phyloP scores from a whole-genome alignment of 2,888 invertebrate species.

The Parnassius mnemosyne region DNA sequence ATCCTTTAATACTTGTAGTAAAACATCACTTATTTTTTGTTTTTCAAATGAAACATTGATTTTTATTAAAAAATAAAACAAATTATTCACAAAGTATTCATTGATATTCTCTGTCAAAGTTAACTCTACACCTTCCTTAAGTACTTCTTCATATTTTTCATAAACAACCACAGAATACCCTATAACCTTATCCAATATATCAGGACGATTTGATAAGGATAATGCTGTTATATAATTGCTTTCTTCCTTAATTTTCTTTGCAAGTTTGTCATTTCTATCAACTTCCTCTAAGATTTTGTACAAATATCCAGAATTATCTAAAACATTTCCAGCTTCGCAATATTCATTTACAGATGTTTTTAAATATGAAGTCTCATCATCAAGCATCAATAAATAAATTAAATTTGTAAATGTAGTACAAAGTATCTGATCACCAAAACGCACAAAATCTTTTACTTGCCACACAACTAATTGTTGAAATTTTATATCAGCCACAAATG shows the following conservation, averaged over 20 bases:
- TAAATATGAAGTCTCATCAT: conserved; percentile 44
- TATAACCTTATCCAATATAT: conserved; percentile 54
- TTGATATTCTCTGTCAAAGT: conserved; percentile 48
- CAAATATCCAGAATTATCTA: conserved; percentile 53
- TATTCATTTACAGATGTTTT: conserved; percentile 41
- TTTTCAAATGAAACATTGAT: conserved; percentile 41
- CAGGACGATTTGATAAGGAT: conserved; percentile 57
- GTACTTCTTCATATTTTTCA: conserved; percentile 55
- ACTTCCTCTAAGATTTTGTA: conserved; percentile 50
- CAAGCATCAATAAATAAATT: conserved; percentile 51
- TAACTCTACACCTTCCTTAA: conserved; percentile 40
- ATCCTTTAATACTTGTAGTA: conserved; percentile 45
- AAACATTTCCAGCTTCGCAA: conserved; percentile 46
- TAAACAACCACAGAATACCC: conserved; percentile 43
- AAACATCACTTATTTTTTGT: conserved; percentile 43
- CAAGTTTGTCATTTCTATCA: conserved; percentile 46
- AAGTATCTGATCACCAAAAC: conserved; percentile 48
- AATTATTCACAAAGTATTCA: conserved; percentile 50
- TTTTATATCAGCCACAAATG: conserved; percentile 39
- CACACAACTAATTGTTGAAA: conserved; percentile 51
- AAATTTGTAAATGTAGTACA: conserved; percentile 60
- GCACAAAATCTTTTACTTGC: conserved; percentile 56
- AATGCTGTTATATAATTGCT: conserved; percentile 54
- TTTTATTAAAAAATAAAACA: conserved; percentile 49
- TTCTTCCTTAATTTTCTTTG: conserved; percentile 48